Percentiles rank a stretch among this genome's conserved stretches.
These are phyloP conservation scores for Acanthochromis polyacanthus DNA, from an alignment of 2,113 vertebrate species.

Conservation along the genomic window DNA sequence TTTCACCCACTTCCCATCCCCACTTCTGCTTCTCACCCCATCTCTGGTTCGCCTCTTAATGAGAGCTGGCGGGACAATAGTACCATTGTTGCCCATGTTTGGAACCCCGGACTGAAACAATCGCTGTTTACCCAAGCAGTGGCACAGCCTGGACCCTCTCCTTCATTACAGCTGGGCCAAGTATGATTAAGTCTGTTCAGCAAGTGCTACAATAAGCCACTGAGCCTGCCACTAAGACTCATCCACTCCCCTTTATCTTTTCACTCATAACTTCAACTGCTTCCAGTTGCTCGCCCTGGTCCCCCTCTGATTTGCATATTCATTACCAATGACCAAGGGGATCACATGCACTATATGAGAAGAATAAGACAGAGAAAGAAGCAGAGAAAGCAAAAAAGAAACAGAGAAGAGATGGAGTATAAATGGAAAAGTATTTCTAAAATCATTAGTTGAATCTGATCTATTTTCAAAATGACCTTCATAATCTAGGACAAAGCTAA, in stretches of 20 bases:
- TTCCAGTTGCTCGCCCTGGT: slow-evolving; percentile 57
- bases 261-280: slow-evolving; percentile 67
- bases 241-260: slow-evolving; percentile 51
- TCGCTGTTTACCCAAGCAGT: slow-evolving; percentile 91
- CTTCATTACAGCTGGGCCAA: slow-evolving; percentile 87
- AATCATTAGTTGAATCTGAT: slow-evolving; percentile 47
- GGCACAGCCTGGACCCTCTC: slow-evolving; percentile 81
- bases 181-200: slow-evolving; percentile 88
- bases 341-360: slow-evolving; percentile 16
- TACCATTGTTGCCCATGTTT: slow-evolving; percentile 88
- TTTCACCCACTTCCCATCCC: slow-evolving; percentile 64
- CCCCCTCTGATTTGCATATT: slow-evolving; percentile 68
- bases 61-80: slow-evolving; percentile 90
- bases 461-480: slow-evolving; percentile 72
- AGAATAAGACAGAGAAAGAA: slow-evolving; percentile 18
- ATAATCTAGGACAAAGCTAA: slow-evolving; percentile 77
- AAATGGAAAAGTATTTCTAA: slow-evolving; percentile 48
- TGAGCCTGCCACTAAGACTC: slow-evolving; percentile 73
- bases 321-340: slow-evolving; percentile 39
- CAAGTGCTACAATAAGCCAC: slow-evolving; percentile 83
- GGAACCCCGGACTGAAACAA: slow-evolving; percentile 88
- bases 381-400: slow-evolving; percentile 37
- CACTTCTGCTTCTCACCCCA: slow-evolving; percentile 52
- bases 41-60: slow-evolving; percentile 83
- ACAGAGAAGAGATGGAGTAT: slow-evolving; percentile 36